These are phyloP conservation scores for Pocillopora verrucosa DNA, from an alignment of 64 coral and sea anemone species.

Conservation along the genomic window DNA sequence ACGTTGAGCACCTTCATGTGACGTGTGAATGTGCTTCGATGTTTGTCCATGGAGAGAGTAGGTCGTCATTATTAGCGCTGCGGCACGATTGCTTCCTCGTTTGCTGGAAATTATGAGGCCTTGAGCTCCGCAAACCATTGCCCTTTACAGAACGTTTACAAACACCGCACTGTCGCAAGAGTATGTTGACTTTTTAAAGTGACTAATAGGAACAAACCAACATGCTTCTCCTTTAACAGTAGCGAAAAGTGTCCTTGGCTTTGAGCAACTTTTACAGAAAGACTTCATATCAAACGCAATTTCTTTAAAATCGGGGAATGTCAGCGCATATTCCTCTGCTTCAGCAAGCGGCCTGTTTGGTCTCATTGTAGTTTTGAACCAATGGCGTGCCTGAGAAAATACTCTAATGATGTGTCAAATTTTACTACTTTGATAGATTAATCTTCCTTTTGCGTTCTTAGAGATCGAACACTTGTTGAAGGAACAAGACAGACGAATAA, in stretches of 20 bases:
- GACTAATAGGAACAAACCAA: no score
- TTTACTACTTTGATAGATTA: neutral
- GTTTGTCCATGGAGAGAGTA: neutral
- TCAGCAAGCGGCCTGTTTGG: neutral
- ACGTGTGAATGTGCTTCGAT: neutral
- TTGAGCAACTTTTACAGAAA: no score
- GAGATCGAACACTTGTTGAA: constrained; percentile 15
- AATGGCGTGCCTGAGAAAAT: neutral
- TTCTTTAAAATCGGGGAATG: no score
- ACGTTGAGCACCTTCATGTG: neutral
- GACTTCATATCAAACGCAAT: no score
- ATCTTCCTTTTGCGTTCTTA: neutral
- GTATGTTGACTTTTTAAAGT: no score
- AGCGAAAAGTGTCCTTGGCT: no score
- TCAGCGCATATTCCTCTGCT: neutral
- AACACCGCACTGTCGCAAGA: no score
- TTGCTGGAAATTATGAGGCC: neutral
- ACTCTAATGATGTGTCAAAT: neutral
- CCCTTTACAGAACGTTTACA: no score
- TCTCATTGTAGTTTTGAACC: neutral
- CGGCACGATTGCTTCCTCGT: neutral
- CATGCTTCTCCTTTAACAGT: no score
- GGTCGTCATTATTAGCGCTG: neutral
- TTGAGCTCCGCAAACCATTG: neutral
- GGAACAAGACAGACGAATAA: constrained; percentile 12